Base-by-base conservation (phyloP, 2,888 invertebrate species). In the Plagodis pulveraria region DNA sequence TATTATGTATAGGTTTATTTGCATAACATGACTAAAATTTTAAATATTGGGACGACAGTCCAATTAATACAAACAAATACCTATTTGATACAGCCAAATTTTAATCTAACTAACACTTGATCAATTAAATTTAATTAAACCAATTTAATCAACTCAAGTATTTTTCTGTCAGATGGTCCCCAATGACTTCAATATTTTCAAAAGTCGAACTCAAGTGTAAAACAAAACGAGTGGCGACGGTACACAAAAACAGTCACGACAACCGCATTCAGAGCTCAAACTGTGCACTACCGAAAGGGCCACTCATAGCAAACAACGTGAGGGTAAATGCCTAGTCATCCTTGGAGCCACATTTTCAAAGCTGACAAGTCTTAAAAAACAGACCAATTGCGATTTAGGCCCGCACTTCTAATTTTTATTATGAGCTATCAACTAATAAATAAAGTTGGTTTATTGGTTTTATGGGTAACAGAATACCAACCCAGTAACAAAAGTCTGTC, bases 181-280 rank as follows among this genome's bases (percentile, higher is more conserved):
- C 12, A 43, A 32, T 12, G n/a, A 43, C 35, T 34, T 34, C 35
- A 12, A 22, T 36, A 45, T 5, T 43, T 44, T 51, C 43, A 12
- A 36, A 44, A 50, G 38, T 38, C 52, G 56, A 60, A 51, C 57
- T 62, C 60, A 62, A 60, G 45, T 63, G 55, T 59, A 59, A 61
- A 66, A 64, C 58, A 58, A 58, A 50, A 54, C 45, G 38, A 45
- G 9, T 52, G 8, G 22, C 60, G 64, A 59, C 53, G 53, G 53
- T 54, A 59, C 58, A 66, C 62, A 68, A 63, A 67, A 66, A 66
- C 60, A 57, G 65, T 62, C 69, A 67, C 67, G 69, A 67, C 66
- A 69, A 54, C 48, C 60, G 56, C 59, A 64, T 69, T 67, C 63
- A 47, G 50, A 65, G 50, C 54, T 36, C 58, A 56, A 69, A 58